Evolutionary conservation across 1,140 invertebrate species (phyloP).

Genomic region (Muscidifurax raptorellus): DNA sequence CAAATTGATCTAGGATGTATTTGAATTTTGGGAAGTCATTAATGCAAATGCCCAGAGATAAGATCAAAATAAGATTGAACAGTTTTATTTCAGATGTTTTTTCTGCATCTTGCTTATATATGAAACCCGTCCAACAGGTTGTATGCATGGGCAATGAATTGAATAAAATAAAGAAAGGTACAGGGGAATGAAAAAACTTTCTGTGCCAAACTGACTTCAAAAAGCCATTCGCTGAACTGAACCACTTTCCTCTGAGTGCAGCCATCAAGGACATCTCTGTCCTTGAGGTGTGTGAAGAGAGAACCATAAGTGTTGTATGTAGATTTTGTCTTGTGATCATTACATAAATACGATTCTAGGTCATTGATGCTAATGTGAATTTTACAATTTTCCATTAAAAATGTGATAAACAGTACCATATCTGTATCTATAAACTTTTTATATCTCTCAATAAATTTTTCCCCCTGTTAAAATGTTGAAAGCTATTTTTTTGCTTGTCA

Average conservation of each 20-base stretch:
- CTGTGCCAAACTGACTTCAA: constrained; percentile 28
- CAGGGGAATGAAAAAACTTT: constrained; percentile 24
- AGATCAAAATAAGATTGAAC: neutral
- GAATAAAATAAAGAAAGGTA: constrained; percentile 10
- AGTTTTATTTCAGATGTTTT: constrained; percentile 11
- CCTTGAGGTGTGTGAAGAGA: constrained; percentile 50
- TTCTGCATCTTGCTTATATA: neutral
- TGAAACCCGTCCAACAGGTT: constrained; percentile 37
- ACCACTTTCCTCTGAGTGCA: constrained; percentile 43
- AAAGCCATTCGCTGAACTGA: constrained; percentile 20
- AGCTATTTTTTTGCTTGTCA: constrained; percentile 11
- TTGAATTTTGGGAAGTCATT: constrained; percentile 15
- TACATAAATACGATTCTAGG: constrained; percentile 56
- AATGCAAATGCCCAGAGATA: neutral
- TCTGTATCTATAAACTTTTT: neutral
- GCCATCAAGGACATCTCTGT: constrained; percentile 51
- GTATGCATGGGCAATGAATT: neutral
- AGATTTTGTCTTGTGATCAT: constrained; percentile 53
- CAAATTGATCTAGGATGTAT: neutral
- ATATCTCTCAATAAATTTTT: constrained; percentile 1
- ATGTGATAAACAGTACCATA: constrained; percentile 14
- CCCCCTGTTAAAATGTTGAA: neutral
- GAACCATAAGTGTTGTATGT: constrained; percentile 43
- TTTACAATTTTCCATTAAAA: constrained; percentile 46
- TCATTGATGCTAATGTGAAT: constrained; percentile 52